Conservation (phyloP, 1,140 invertebrate genomes). For the Tetranychus cinnabarinus region DNA sequence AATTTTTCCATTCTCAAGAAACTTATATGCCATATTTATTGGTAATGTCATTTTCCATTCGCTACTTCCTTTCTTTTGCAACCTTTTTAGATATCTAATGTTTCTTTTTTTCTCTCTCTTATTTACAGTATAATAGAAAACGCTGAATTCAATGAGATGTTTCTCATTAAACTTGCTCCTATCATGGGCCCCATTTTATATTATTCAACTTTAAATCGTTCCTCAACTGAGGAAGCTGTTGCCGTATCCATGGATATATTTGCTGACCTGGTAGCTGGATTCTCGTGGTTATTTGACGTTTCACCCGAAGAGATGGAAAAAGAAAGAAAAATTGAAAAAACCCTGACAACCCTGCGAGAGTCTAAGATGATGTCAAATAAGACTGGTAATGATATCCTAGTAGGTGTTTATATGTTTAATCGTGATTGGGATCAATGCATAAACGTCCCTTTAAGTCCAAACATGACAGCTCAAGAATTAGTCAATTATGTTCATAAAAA, state of each 20-base stretch:
- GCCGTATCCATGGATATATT: conserved; percentile 30
- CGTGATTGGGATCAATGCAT: conserved; percentile 7
- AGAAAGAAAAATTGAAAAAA: conserved; percentile 13
- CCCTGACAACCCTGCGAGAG: conserved; percentile 11
- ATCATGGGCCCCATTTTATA: conserved; percentile 61
- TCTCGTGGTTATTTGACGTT: conserved; percentile 33
- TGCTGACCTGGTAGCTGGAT: conserved; percentile 36
- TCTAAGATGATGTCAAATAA: too few species aligned
- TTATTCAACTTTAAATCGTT: conserved; percentile 26
- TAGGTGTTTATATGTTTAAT: too few species aligned
- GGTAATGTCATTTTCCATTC: too few species aligned
- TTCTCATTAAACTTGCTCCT: conserved; percentile 47
- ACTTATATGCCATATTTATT: too few species aligned
- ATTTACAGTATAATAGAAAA: conserved; percentile 42
- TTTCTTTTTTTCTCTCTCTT: not conserved
- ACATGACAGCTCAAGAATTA: conserved; percentile 41
- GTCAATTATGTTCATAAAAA: conserved; percentile 30
- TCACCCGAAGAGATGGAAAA: conserved; percentile 12
- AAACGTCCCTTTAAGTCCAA: conserved; percentile 32
- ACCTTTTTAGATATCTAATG: too few species aligned
- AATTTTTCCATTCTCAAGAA: too few species aligned
- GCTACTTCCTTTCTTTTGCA: too few species aligned
- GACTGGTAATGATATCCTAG: too few species aligned
- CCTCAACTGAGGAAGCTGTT: conserved; percentile 18
- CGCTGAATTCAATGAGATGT: conserved; percentile 48